Base-by-base conservation (phyloP, 1,140 invertebrate genomes). In the Lepidurus apus region DNA sequence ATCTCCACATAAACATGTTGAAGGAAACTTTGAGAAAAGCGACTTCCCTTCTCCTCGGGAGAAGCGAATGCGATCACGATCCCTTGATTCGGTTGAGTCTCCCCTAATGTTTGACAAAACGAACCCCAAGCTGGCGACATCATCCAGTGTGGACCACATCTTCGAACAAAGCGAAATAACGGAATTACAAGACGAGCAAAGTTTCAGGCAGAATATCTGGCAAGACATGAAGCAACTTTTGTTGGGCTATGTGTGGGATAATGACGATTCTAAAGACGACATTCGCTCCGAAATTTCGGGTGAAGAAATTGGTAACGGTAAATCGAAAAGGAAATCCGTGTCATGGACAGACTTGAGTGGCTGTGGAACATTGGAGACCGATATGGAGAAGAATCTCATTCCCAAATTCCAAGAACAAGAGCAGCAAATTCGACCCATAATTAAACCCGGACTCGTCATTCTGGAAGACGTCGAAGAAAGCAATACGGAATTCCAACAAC, bases 201-300 rank as follows among this genome's bases (percentile, higher is more conserved):
- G 21, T 65, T 65, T 65, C 21, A 13, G 53, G 21, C 53, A 65
- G 53, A 21, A 17, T 17, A 21, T 65, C 21, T 65, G 53, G 53
- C 53, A 65, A 65, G 53, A 65, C 13, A 65, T 65, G 53, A 65
- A 65, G 13, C 53, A 65, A 65, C 53, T 65, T 65, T 65, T 65
- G 13, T 21, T 65, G 17, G 53, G 53, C 21, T 65, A 21, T 17
- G 53, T 13, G 1, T 13, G 53, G 8, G 53, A 65, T 7, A 65
- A 65, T 65, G 17, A n/a, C 53, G 53, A 65, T 65, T 65, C 53
- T 21, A 65, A 17, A 65, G 53, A 65, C 17, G 53, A 65, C 53
- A 4, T 65, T 13, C 21, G 13, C 53, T 65, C 53, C 17, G 53
- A 65, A 17, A 65, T 65, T 21, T 65, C 53, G 9, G 53, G 53